Base-by-base conservation (phyloP, 1,140 invertebrate species). In the Olivierus martensii region DNA sequence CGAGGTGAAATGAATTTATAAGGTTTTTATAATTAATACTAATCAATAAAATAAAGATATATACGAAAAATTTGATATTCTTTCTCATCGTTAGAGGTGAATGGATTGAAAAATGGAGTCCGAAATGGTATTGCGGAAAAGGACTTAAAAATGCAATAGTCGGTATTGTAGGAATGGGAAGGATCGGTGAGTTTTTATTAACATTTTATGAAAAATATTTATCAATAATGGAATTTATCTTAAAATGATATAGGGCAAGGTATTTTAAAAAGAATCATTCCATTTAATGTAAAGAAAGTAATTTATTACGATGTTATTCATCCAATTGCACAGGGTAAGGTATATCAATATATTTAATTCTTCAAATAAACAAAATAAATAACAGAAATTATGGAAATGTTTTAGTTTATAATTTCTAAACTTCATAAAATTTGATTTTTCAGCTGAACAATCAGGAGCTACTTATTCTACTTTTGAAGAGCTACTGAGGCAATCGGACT, bases 401-500 rank as follows among this genome's bases (percentile, higher is more conserved):
- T 41, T n/a, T 18, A 17, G 15, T 12, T n/a, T 22, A 15, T 22
- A 10, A 22, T 45, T 45, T n/a, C 44, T 22, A 9, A 10, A 22
- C 15, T 12, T 7, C 9, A 18, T 17, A 36, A 46, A 46, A 22
- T 14, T 21, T 46, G 1, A n/a, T 38, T 18, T 37, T 35, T 28
- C 55, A 45, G 60, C 80, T 1, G 68, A 70, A 50, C 73, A 77
- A 66, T 68, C 82, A 49, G 77, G 74, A 36, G 85, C 82, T 11
- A 61, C 76, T 51, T 80, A 74, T 69, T 81, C 83, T 0, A 63
- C 67, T 14, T 79, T 91, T 56, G 76, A 87, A 51, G 71, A 77
- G 37, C 68, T 93, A 38, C 63, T 90, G 0, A 56, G 59, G 43
- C 61, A 79, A 58, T 87, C 83, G 55, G 87, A 93, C 66, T 89